Evolutionary conservation across 2,797 vertebrate species (phyloP).

Genomic region (Hemitrygon akajei): DNA sequence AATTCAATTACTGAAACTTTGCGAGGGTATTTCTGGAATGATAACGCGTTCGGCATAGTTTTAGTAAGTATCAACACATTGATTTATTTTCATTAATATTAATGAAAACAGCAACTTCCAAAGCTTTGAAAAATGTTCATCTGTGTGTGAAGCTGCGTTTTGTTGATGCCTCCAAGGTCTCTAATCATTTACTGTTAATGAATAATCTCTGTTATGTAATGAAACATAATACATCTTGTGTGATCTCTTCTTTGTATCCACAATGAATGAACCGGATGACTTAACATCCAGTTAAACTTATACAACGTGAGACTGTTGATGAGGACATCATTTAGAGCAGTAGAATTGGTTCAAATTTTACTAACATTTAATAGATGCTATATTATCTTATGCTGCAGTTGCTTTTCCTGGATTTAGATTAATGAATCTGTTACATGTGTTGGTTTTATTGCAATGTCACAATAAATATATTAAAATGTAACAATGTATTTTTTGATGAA

Average conservation of each 20-base stretch:
- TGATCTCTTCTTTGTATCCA: background rate
- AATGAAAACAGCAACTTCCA: background rate
- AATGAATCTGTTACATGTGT: background rate
- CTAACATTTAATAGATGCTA: background rate
- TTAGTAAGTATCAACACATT: background rate
- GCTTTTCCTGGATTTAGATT: background rate
- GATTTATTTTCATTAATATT: background rate
- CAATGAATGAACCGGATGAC: background rate
- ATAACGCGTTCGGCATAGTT: background rate
- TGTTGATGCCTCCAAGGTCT: background rate
- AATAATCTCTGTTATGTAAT: background rate
- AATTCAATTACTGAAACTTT: background rate
- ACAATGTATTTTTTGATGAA: background rate
- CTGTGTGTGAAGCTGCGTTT: background rate
- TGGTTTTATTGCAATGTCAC: background rate
- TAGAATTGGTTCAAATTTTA: background rate
- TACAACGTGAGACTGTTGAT: background rate
- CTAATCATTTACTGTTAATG: background rate
- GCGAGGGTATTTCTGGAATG: background rate
- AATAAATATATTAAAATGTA: background rate
- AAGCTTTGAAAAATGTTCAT: background rate
- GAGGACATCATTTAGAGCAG: constrained; percentile 9
- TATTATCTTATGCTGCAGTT: background rate
- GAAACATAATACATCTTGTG: background rate
- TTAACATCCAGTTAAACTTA: background rate